Evolutionary conservation across 2,888 invertebrate genomes (phyloP).

Genomic region (Creontiades dilutus): DNA sequence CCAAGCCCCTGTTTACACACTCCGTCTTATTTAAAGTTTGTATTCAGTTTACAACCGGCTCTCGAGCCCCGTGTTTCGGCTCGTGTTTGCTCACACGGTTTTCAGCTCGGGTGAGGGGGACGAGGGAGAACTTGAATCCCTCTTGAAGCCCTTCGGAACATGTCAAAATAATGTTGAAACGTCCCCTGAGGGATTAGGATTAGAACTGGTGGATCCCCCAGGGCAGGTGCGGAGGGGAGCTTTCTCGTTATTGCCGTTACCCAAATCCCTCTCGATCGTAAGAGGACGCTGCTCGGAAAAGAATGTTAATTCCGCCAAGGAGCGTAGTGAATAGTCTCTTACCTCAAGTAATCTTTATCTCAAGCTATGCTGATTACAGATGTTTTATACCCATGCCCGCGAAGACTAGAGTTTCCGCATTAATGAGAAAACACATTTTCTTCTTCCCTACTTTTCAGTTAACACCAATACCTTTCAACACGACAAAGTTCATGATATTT

Average conservation of each 20-base stretch:
- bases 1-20: constrained; percentile 13
- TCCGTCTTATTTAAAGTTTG: constrained; percentile 32
- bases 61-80: constrained; percentile 1
- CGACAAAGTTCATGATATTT: no score
- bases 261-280: not conserved
- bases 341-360: not conserved
- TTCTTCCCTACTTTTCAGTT: no score
- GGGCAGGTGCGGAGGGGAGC: not conserved
- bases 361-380: not conserved
- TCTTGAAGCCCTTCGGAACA: constrained; percentile 36
- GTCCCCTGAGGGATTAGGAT: constrained; percentile 66
- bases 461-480: no score
- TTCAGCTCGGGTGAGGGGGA: not conserved
- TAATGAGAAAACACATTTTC: no score
- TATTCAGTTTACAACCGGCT: constrained; percentile 35
- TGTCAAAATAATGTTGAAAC: constrained; percentile 67
- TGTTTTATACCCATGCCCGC: no score
- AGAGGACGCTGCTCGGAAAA: not conserved
- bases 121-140: constrained; percentile 30
- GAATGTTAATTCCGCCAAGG: not conserved
- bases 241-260: not conserved
- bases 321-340: not conserved
- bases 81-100: constrained; percentile 27
- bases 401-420: no score
- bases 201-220: not conserved